Conservation (phyloP, 1,140 invertebrate species). For the Nomia melanderi region DNA sequence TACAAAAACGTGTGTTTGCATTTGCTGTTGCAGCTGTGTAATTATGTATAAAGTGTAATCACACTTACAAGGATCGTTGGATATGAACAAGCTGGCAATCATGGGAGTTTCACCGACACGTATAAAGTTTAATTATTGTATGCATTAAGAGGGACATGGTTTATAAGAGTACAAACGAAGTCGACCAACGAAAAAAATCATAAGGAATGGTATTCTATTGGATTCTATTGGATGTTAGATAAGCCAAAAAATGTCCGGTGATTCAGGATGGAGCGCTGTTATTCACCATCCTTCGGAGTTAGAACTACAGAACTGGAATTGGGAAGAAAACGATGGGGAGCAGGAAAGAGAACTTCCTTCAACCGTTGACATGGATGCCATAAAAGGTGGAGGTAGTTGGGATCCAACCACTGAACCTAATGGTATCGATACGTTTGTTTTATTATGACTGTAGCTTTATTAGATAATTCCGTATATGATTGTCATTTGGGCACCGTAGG, state of each 20-base stretch:
- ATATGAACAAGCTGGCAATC: conserved; percentile 15
- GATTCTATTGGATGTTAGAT: conserved; percentile 70
- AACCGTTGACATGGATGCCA: conserved; percentile 85
- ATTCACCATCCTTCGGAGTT: conserved; percentile 83
- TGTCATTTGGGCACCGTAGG: conserved; percentile 54
- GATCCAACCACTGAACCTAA: conserved; percentile 75
- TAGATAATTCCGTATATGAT: neutral
- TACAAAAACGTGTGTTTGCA: neutral
- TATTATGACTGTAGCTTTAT: neutral
- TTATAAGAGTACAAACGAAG: conserved; percentile 27
- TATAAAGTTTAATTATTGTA: neutral
- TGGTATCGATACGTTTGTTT: conserved; percentile 53
- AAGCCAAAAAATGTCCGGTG: conserved; percentile 79
- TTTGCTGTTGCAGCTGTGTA: conserved; percentile 14
- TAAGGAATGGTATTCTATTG: conserved; percentile 67
- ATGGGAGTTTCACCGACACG: neutral
- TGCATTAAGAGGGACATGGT: conserved; percentile 33
- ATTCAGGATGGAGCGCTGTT: conserved; percentile 83
- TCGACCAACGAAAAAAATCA: conserved; percentile 52
- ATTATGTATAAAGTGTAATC: neutral
- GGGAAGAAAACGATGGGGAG: conserved; percentile 83
- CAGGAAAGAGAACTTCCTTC: conserved; percentile 83
- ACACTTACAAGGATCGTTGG: neutral
- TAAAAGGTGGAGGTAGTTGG: conserved; percentile 81
- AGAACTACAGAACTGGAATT: conserved; percentile 79